Percentiles rank a stretch among this genome's conserved stretches.
These are phyloP conservation scores for Galago senegalensis DNA, from an alignment of 2,797 vertebrate genomes.

Conservation along the genomic window DNA sequence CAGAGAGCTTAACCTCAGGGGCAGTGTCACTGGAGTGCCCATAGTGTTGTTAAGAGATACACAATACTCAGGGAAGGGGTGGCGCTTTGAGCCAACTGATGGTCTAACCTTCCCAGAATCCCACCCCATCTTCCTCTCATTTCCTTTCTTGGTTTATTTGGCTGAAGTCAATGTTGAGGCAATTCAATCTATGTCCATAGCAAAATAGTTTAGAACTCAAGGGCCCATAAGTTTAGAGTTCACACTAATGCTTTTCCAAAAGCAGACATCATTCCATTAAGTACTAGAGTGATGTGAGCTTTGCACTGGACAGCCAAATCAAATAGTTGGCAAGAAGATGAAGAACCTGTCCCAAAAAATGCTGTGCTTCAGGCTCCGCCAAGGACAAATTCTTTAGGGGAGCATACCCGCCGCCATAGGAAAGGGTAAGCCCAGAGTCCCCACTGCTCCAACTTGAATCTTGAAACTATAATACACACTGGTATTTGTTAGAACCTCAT, in stretches of 20 bases:
- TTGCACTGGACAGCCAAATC: background rate
- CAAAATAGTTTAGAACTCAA: background rate
- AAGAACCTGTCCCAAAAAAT: conserved; percentile 15
- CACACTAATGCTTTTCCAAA: background rate
- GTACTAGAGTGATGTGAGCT: background rate
- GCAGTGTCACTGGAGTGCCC: background rate
- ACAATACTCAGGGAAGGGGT: background rate
- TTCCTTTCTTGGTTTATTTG: conserved; percentile 51
- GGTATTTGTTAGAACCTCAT: background rate
- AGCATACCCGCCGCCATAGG: background rate
- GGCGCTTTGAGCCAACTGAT: background rate
- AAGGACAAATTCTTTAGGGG: conserved; percentile 3
- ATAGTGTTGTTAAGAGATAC: background rate
- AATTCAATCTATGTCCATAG: background rate
- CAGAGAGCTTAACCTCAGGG: background rate
- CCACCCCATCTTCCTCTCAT: background rate
- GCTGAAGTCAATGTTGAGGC: conserved; percentile 16
- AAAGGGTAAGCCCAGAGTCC: background rate
- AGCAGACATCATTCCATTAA: background rate
- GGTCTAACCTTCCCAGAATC: background rate
- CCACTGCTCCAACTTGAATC: background rate
- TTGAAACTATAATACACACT: background rate
- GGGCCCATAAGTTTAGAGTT: background rate
- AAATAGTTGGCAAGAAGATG: conserved; percentile 35
- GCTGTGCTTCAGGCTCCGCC: background rate